These are phyloP conservation scores for Drosophila pseudotakahashii DNA, from an alignment of 2,888 invertebrate species.

Conservation along the genomic window DNA sequence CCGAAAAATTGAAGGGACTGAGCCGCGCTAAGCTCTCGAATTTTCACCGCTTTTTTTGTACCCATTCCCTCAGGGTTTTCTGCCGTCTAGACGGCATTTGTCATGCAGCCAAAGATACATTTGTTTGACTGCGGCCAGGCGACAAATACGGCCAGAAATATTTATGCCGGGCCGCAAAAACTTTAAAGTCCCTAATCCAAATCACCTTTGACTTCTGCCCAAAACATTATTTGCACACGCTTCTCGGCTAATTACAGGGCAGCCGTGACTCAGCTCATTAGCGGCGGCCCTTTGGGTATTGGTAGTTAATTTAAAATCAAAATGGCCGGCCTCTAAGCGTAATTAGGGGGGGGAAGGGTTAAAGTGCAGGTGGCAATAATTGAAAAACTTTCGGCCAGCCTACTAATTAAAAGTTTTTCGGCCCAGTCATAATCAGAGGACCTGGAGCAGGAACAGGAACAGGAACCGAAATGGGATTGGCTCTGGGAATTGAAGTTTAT, in stretches of 20 bases:
- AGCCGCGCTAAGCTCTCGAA: constrained; percentile 51
- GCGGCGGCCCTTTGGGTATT: constrained; percentile 46
- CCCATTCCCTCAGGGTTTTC: constrained; percentile 25
- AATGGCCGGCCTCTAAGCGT: constrained; percentile 44
- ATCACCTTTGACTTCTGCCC: constrained; percentile 53
- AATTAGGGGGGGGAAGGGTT: constrained; percentile 26
- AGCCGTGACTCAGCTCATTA: constrained; percentile 51
- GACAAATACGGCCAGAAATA: constrained; percentile 41
- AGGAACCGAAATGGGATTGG: constrained; percentile 20
- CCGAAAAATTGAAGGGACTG: constrained; percentile 33
- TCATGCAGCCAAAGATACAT: constrained; percentile 66
- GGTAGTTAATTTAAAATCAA: constrained; percentile 73
- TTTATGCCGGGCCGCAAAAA: constrained; percentile 33
- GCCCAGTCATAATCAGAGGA: constrained; percentile 42
- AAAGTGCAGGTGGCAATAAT: constrained; percentile 73
- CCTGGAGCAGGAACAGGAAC: constrained; percentile 5
- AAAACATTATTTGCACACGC: constrained; percentile 61
- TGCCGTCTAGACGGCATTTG: constrained; percentile 71
- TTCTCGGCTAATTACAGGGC: constrained; percentile 57
- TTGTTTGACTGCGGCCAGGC: constrained; percentile 44
- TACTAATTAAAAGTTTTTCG: constrained; percentile 74
- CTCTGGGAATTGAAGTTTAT: constrained; percentile 59
- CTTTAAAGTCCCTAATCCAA: constrained; percentile 58
- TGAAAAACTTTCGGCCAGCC: constrained; percentile 72
- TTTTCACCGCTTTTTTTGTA: constrained; percentile 4